Base-by-base conservation (phyloP, 2,797 vertebrate genomes). In the Microhierax caerulescens region DNA sequence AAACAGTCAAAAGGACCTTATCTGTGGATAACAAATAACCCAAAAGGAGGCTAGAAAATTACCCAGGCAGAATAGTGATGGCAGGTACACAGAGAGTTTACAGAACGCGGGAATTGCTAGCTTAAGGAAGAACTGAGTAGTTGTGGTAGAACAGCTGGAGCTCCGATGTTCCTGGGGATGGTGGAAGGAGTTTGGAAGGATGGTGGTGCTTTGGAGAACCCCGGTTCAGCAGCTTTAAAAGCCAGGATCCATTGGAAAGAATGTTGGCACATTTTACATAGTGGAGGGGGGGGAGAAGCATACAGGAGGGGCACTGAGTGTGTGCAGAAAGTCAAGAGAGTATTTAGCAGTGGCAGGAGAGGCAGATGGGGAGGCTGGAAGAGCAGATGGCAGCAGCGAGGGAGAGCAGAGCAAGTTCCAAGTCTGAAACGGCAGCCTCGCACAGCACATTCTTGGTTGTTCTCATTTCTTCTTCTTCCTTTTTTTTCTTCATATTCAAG, bases 321-420 rank as follows among this genome's bases (percentile, higher is more conserved):
- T 28, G 28, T 63, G n/a, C 36, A 67, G 41, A 79, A 77, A 86
- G 74, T 85, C 80, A 85, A 27, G 70, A 53, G 72, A 85, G 39
- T 88, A 15, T 70, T 96, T 80, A 88, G 77, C 39, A 63, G 74
- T 81, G 82, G 69, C 3, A 32, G 76, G 59, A 87, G 61, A 90
- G 85, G 91, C 93, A 94, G 95, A 73, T 94, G 93, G 93, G 50
- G 65, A 93, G 77, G 67, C 74, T 97, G 83, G 63, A 90, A 79
- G 85, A 97, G 70, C 94, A 97, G 93, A 97, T 94, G 92, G 93
- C 82, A 81, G 63, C 17, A 9, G 81, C 3, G 7, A 91, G 64
- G 82, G 83, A 90, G 76, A 93, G 57, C 65, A 73, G 79, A 86
- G 73, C 0, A 0, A 63, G 45, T 81, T 95, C 90, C 88, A 95